Evolutionary conservation across 1,140 invertebrate genomes (phyloP), one percentile per base, ranked within the genome.

Genomic region (Drosophila sucinea): DNA sequence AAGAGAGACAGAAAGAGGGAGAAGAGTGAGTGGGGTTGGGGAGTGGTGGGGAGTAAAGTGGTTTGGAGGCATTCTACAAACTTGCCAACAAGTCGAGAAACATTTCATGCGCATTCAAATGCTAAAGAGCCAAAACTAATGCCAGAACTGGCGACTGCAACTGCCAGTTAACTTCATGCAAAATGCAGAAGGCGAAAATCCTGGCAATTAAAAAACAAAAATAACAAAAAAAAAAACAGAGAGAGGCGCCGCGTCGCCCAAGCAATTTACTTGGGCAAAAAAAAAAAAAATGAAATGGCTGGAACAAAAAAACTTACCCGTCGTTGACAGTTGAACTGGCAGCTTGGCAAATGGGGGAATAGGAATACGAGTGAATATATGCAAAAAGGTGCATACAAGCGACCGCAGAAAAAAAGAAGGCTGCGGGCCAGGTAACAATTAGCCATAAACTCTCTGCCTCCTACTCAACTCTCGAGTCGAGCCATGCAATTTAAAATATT

Each of bases 51-150:
- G 8, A 51, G 23, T 51, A 51, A 27, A 51, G 44, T 51, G 44
- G 23, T 51, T 51, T 51, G 44, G 23, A 51, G n/a, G 47, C 61
- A 63, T 73, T 75, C 44, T 17, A 62, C 61, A 55, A 62, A 58
- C 58, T 81, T 86, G 68, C 82, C 70, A 81, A 75, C 78, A 85
- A 81, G 74, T 77, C 70, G 60, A 58, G 61, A 75, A 81, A 74
- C 81, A 85, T 81, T 86, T 72, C 77, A 73, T 51, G 64, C 77
- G 67, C 81, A 84, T 85, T 85, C 81, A 81, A 84, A 84, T 84
- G 77, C 69, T 57, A 68, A 77, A 56, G 33, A 69, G 60, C 44
- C 56, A 57, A 81, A 84, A 77, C 77, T 73, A 84, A 83, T 77
- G 66, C 62, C 69, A 57, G 32, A 35, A 62, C 47, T 40, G 32